phyloP scores from a whole-genome alignment of 2,113 vertebrate species.

The Chascanopsetta lugubris region DNA sequence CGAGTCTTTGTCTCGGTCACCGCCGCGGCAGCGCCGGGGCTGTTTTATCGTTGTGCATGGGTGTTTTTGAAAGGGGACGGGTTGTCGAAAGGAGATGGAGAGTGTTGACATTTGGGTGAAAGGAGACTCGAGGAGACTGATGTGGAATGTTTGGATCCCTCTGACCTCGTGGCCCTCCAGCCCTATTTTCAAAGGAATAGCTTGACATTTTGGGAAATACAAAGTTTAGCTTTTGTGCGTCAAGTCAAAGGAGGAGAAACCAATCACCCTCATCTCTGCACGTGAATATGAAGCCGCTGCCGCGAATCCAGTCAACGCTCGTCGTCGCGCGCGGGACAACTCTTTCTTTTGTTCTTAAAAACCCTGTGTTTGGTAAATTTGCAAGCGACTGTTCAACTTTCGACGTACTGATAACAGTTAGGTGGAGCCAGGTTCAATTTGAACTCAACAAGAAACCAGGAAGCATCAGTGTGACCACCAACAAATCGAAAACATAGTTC shows the following conservation, averaged over 20 bases:
- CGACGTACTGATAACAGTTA: too few species aligned
- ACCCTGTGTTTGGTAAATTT: too few species aligned
- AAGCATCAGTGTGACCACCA: too few species aligned
- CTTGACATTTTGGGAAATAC: neutral
- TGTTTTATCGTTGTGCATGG: conserved; percentile 1
- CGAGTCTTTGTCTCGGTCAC: conserved; percentile 65
- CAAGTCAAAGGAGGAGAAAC: neutral
- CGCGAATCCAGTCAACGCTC: too few species aligned
- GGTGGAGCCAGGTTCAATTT: neutral
- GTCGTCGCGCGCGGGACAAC: too few species aligned
- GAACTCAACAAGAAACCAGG: too few species aligned
- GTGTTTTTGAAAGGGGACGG: neutral
- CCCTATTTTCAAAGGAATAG: neutral
- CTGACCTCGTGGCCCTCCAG: neutral
- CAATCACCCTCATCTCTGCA: neutral
- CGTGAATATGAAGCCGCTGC: neutral
- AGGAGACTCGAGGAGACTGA: conserved; percentile 1
- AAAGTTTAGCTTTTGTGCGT: neutral
- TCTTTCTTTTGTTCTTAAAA: too few species aligned
- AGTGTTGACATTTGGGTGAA: conserved; percentile 18
- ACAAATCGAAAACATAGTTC: too few species aligned
- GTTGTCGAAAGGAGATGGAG: neutral
- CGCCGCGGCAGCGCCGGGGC: conserved; percentile 18
- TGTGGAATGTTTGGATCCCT: neutral
- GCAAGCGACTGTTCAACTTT: too few species aligned